Evolutionary conservation across 2,888 invertebrate species (phyloP), one percentile per base, ranked within the genome.

Genomic region (Lepidocyrtoides sp.): DNA sequence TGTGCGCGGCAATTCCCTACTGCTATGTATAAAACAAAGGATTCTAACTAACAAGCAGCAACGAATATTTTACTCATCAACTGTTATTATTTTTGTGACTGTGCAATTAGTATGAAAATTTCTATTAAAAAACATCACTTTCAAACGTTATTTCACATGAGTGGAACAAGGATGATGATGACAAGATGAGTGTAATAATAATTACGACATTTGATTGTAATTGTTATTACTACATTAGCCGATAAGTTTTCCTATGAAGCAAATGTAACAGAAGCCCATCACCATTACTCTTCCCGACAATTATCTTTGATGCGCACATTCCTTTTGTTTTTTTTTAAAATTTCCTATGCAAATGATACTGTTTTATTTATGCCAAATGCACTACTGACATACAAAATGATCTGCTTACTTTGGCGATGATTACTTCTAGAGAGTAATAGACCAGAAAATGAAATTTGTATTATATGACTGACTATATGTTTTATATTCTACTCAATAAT

Each of bases 331-430:
- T 48, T 36, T 75, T 48, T 75, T 23, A 20, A 17, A 23, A 44
- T 72, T 72, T 72, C 12, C 72, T 75, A 75, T 75, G 75, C 75
- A 75, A 75, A 75, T 75, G 75, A 75, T 32, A 5, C 32, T 66
- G 66, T 36, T 5, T 8, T 66, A n/a, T 0, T 32, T 32, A n/a
- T 54, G 32, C 0, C 32, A 66, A 32, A 66, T 29, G 32, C 7
- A n/a, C 60, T 32, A 3, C 36, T 69, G 36, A 17, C 69, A 72
- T 72, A 72, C 69, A 72, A 41, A 41, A 36, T 8, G 20, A 17
- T 7, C 7, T 75, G 41, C 72, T 75, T 66, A 2, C 7, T 57
- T n/a, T n/a, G n/a, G n/a, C n/a, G n/a, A n/a, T n/a, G n/a, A n/a
- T n/a, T 29, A 26, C 63, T 5, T 23, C 8, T 63, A 29, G 2